Percentiles rank a stretch among this genome's conserved stretches.
Evolutionary conservation across 2,797 vertebrate genomes (phyloP).

Genomic region (Sebastes hubbsi): DNA sequence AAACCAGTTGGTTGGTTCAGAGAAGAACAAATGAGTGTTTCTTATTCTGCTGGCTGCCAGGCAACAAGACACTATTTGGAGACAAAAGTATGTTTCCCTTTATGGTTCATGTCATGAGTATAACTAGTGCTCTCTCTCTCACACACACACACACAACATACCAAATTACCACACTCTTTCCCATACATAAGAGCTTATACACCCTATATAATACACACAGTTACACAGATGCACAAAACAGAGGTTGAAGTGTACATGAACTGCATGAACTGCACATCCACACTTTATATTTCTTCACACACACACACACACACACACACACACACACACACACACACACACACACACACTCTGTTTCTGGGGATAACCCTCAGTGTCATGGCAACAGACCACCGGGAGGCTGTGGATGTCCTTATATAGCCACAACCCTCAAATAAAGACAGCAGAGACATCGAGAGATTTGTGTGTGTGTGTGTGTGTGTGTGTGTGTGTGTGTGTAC

Average conservation of each 20-base stretch:
- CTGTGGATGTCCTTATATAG: constrained; percentile 78
- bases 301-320: neutral
- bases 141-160: neutral
- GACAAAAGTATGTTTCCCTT: constrained; percentile 55
- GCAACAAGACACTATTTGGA: constrained; percentile 64
- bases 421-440: constrained; percentile 61
- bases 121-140: neutral
- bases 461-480: constrained; percentile 6
- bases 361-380: constrained; percentile 75
- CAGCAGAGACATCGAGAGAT: constrained; percentile 28
- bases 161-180: neutral
- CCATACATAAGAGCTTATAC: neutral
- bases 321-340: neutral
- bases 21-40: constrained; percentile 39
- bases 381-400: constrained; percentile 68
- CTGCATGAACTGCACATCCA: neutral
- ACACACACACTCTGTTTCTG: constrained; percentile 52
- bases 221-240: neutral
- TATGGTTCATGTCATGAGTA: constrained; percentile 48
- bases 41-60: constrained; percentile 50
- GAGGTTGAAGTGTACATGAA: neutral
- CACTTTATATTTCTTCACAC: neutral
- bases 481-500: neutral
- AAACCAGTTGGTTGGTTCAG: constrained; percentile 2
- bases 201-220: neutral